Evolutionary conservation across 2,888 invertebrate species (phyloP).

Genomic region (Parapristionchus giblindavisi): DNA sequence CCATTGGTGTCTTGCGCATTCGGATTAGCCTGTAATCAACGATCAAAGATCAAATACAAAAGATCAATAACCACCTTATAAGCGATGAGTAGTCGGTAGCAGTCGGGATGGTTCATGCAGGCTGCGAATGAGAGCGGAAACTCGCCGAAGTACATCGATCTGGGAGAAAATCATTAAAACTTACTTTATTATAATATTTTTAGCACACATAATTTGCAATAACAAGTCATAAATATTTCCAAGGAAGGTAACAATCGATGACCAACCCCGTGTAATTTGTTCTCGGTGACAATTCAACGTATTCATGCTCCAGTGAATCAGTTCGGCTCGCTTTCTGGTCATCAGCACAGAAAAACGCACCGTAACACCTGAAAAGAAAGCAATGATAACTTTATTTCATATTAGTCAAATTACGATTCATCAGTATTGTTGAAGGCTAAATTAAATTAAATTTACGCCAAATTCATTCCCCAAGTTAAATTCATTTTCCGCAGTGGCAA

Average conservation of each 20-base stretch:
- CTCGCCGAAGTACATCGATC: constrained; percentile 98
- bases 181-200: constrained; percentile 4
- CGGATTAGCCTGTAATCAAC: constrained; percentile 82
- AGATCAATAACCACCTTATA: constrained; percentile 71
- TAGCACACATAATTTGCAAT: not conserved
- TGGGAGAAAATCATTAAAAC: constrained; percentile 68
- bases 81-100: constrained; percentile 86
- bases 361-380: constrained; percentile 76
- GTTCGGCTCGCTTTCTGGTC: constrained; percentile 82
- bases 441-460: not conserved
- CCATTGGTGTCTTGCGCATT: constrained; percentile 95
- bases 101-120: constrained; percentile 90
- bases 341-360: constrained; percentile 92
- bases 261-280: constrained; percentile 86
- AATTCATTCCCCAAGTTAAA: too few relatives aligned
- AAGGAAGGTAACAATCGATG: not conserved
- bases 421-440: not conserved
- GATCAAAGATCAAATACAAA: not conserved
- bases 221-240: not conserved
- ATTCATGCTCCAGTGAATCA: constrained; percentile 88
- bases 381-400: not conserved
- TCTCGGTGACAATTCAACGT: constrained; percentile 83
- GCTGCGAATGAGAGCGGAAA: constrained; percentile 95
- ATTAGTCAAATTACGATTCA: not conserved
- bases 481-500: too few relatives aligned